Conservation (phyloP, 1,140 invertebrate species). For the Muscidifurax raptorellus region DNA sequence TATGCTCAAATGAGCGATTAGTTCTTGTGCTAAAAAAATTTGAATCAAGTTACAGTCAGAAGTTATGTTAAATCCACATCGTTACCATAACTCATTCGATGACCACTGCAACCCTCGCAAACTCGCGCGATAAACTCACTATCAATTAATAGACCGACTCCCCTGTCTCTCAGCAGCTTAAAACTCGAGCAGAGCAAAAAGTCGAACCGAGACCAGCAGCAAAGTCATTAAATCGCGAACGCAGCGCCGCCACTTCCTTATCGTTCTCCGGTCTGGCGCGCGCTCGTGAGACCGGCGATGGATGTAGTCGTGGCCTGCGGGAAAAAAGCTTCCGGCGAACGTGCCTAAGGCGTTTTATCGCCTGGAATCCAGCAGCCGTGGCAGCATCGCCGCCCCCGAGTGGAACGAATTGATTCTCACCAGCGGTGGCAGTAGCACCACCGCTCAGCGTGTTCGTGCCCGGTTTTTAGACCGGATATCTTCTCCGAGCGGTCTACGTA, state of each 20-base stretch:
- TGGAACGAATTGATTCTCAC: slow-evolving; percentile 18
- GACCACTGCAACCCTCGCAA: too few relatives aligned
- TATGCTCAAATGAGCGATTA: too few relatives aligned
- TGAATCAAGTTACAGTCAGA: too few relatives aligned
- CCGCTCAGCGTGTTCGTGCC: neutral
- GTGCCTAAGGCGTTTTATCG: slow-evolving; percentile 5
- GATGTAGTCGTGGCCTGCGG: neutral
- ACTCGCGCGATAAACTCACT: neutral
- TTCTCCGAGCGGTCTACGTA: neutral
- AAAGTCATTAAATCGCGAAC: slow-evolving; percentile 13
- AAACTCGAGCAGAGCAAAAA: neutral
- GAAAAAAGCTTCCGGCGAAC: slow-evolving; percentile 18
- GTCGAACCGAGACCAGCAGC: neutral
- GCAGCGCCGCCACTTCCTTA: neutral
- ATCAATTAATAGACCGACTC: neutral
- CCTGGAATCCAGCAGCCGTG: neutral
- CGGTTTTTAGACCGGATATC: neutral
- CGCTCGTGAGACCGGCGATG: neutral
- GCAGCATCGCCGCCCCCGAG: neutral
- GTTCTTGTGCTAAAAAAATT: too few relatives aligned
- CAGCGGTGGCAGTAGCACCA: neutral
- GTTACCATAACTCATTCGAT: too few relatives aligned
- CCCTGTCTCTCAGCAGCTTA: neutral
- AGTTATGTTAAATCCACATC: too few relatives aligned
- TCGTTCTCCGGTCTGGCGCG: neutral